Evolutionary conservation across 2,888 invertebrate species (phyloP).

Genomic region (Epiblema foenella): DNA sequence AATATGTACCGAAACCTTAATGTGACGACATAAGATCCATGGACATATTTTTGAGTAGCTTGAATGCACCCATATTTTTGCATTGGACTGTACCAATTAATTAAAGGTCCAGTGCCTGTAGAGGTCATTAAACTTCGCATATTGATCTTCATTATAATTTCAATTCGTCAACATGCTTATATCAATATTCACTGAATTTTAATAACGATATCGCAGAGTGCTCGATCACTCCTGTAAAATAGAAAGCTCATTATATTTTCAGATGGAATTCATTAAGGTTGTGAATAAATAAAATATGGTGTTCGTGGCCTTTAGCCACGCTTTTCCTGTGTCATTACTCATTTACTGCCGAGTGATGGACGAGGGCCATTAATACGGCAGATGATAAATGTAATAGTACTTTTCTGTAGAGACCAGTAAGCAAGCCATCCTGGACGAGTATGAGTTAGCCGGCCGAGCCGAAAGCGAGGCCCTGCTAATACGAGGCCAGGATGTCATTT

Average conservation of each 20-base stretch:
- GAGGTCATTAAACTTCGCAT: neutral
- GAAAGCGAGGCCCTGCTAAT: no score
- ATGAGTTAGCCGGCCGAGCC: no score
- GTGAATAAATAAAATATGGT: constrained; percentile 19
- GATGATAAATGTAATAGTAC: no score
- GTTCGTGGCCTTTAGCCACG: neutral
- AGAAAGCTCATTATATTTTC: constrained; percentile 32
- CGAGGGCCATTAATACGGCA: neutral
- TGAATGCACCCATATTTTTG: no score
- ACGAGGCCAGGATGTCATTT: no score
- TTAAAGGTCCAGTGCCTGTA: neutral
- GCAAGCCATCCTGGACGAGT: no score
- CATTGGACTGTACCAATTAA: no score
- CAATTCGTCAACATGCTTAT: neutral
- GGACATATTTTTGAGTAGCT: no score
- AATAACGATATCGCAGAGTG: constrained; percentile 15
- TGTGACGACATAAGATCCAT: no score
- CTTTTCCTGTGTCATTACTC: neutral
- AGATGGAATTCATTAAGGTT: constrained; percentile 24
- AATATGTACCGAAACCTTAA: no score
- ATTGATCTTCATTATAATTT: neutral
- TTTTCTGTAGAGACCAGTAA: no score
- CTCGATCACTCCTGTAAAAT: constrained; percentile 21
- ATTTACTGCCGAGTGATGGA: neutral
- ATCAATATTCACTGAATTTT: constrained; percentile 35